phyloP scores from a whole-genome alignment of 1,140 invertebrate species.

The Gyrodactylus bullatarudis region DNA sequence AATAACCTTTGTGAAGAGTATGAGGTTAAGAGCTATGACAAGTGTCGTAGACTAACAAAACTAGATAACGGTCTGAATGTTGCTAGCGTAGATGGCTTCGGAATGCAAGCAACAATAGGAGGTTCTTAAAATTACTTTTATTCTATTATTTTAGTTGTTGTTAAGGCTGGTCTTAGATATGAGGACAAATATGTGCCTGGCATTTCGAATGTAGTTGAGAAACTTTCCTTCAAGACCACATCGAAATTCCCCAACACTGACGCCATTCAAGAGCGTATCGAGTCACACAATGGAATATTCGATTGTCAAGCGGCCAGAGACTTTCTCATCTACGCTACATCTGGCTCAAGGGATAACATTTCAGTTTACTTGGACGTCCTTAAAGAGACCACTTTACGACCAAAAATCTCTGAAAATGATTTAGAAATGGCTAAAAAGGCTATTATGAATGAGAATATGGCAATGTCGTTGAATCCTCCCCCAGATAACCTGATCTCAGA shows the following conservation, averaged over 20 bases:
- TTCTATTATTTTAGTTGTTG: neutral
- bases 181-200: neutral
- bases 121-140: neutral
- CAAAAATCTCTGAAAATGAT: neutral
- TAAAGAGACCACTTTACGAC: neutral
- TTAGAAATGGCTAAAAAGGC: neutral
- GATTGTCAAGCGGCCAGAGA: neutral
- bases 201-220: neutral
- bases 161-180: neutral
- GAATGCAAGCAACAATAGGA: neutral
- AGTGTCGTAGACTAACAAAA: neutral
- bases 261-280: neutral
- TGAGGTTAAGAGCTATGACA: neutral
- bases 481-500: neutral
- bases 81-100: neutral
- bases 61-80: neutral
- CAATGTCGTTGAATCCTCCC: neutral
- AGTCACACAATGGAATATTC: neutral
- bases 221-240: neutral
- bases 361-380: neutral
- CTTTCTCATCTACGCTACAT: neutral
- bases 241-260: neutral
- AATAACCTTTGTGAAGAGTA: neutral
- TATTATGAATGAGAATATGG: neutral
- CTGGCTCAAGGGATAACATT: neutral